Evolutionary conservation across 2,888 invertebrate species (phyloP).

Genomic region (Andricus curvator): DNA sequence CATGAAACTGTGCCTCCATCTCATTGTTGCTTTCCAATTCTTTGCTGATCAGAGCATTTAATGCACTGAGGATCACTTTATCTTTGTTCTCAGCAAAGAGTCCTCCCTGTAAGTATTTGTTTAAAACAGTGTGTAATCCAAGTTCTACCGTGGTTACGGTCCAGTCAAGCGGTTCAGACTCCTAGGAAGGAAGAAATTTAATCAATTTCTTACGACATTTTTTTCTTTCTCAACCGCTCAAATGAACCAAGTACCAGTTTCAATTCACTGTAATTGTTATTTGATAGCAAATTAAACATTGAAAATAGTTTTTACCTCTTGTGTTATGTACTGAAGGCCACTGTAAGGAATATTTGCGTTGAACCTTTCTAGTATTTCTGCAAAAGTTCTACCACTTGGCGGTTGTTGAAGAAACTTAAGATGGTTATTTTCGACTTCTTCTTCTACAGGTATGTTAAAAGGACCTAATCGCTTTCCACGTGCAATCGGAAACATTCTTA

Average conservation of each 20-base stretch:
- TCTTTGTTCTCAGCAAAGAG: conserved; percentile 99
- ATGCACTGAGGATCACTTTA: conserved; percentile 94
- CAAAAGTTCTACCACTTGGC: conserved; percentile 83
- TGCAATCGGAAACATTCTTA: conserved; percentile 91
- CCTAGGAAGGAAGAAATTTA: conserved; percentile 68
- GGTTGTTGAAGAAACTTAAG: conserved; percentile 87
- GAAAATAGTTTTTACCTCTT: conserved; percentile 87
- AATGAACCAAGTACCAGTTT: not conserved
- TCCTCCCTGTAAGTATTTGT: conserved; percentile 83
- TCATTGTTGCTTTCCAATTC: conserved; percentile 84
- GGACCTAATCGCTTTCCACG: conserved; percentile 94
- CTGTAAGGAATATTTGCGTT: conserved; percentile 99
- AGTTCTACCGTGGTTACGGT: conserved; percentile 73
- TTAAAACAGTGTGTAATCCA: conserved; percentile 66
- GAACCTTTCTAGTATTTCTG: conserved; percentile 94
- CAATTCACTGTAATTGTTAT: not conserved
- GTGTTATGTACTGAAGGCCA: conserved; percentile 96
- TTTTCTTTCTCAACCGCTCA: conserved; percentile 46
- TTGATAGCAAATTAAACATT: not conserved
- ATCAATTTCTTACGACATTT: conserved; percentile 28
- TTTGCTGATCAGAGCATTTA: conserved; percentile 90
- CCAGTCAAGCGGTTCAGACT: conserved; percentile 73
- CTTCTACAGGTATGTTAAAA: conserved; percentile 93
- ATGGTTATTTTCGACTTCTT: conserved; percentile 96
- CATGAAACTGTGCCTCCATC: conserved; percentile 97